Percentiles rank a stretch among this genome's conserved stretches.
These are phyloP conservation scores for Pristis pectinata DNA, from an alignment of 2,797 vertebrate species.

Conservation along the genomic window DNA sequence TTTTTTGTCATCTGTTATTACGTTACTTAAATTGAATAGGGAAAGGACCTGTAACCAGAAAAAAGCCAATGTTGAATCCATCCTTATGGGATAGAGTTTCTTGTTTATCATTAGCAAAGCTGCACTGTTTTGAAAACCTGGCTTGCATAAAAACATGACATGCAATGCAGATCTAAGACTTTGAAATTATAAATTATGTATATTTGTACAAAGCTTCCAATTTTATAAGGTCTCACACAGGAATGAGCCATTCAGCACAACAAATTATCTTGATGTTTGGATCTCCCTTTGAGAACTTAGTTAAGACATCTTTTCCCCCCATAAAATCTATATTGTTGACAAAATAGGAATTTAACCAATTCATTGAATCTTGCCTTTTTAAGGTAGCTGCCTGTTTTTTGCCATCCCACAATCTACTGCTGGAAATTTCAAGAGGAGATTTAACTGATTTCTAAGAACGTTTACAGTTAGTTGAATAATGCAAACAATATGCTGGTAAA, in stretches of 20 bases:
- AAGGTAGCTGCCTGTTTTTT: neutral
- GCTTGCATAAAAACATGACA: neutral
- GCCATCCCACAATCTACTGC: neutral
- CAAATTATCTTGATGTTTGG: neutral
- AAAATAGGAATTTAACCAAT: neutral
- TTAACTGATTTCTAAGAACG: neutral
- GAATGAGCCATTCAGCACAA: neutral
- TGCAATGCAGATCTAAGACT: neutral
- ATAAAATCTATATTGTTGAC: neutral
- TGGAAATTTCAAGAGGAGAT: neutral
- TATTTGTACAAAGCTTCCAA: neutral
- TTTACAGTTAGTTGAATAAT: neutral
- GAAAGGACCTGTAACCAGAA: neutral
- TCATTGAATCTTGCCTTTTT: neutral
- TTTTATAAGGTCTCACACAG: neutral
- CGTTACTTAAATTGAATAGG: neutral
- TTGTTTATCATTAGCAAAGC: neutral
- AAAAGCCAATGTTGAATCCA: neutral
- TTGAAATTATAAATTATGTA: neutral
- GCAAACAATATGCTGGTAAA: neutral
- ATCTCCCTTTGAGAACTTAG: neutral
- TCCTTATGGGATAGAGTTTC: neutral
- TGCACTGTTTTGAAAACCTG: neutral
- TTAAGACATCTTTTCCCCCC: neutral
- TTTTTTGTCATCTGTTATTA: neutral